These are phyloP conservation scores for Mastigias papua DNA, from an alignment of 30 jellyfish, hydroid and myxozoan species.

Conservation along the genomic window DNA sequence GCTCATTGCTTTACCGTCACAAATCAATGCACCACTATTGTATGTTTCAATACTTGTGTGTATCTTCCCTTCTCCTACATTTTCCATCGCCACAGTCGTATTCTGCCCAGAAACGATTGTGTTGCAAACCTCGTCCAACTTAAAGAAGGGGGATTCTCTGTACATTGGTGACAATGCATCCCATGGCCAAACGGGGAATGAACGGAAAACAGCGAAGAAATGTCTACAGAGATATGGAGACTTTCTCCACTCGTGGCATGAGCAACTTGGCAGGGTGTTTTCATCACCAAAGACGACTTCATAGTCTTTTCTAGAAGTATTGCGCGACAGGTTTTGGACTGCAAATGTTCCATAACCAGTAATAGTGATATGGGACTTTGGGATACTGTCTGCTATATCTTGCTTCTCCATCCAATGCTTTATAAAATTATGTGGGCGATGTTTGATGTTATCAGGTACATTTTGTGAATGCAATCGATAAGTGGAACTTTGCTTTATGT, in stretches of 20 bases:
- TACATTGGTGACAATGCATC: constrained; percentile 34
- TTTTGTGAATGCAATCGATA: not conserved
- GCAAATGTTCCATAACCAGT: too few relatives aligned
- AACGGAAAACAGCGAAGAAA: constrained; percentile 25
- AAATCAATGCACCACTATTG: too few relatives aligned
- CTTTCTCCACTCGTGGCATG: constrained; percentile 51
- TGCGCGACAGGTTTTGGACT: not conserved
- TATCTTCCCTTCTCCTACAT: too few relatives aligned
- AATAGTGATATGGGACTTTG: too few relatives aligned
- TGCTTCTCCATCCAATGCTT: not conserved
- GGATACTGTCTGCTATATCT: not conserved
- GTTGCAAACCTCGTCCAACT: too few relatives aligned
- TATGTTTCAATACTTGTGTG: too few relatives aligned
- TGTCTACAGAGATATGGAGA: constrained; percentile 65
- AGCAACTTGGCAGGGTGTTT: constrained; percentile 45
- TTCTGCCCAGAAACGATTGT: too few relatives aligned
- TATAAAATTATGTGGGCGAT: not conserved
- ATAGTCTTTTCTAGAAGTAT: not conserved
- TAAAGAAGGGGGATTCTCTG: constrained; percentile 35
- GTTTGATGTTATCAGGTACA: not conserved
- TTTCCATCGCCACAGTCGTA: too few relatives aligned
- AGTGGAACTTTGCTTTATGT: not conserved
- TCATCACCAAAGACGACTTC: constrained; percentile 21
- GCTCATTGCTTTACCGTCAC: too few relatives aligned
- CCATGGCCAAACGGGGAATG: constrained; percentile 48